Conservation (phyloP, 2,113 vertebrate species). For the Opisthocomus hoazin region DNA sequence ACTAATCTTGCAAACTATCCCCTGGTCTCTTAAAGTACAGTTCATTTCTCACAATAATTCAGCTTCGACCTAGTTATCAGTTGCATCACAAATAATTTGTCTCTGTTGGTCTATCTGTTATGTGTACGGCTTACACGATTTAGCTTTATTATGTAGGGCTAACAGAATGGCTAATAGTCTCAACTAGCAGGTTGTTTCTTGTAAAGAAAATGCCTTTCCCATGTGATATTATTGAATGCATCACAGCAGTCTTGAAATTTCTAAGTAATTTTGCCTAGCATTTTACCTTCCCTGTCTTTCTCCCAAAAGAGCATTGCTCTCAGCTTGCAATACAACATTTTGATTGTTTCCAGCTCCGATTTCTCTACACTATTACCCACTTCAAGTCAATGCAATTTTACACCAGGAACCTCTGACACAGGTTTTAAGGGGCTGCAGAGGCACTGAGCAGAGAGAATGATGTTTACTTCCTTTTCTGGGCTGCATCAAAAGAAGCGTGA, state of each 20-base stretch:
- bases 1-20: background rate
- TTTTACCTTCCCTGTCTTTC: constrained; percentile 18
- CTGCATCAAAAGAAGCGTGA: too few species aligned
- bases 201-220: background rate
- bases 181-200: constrained; percentile 1
- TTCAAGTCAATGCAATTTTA: constrained; percentile 17
- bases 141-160: constrained; percentile 5
- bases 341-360: background rate
- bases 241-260: constrained; percentile 14
- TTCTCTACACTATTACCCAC: background rate
- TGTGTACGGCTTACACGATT: constrained; percentile 1
- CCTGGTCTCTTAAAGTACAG: background rate
- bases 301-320: background rate
- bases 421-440: background rate
- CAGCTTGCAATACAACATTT: background rate
- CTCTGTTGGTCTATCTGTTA: constrained; percentile 15
- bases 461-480: background rate
- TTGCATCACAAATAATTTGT: constrained; percentile 47
- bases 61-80: background rate
- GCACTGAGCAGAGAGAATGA: background rate
- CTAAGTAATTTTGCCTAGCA: background rate
- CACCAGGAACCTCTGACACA: background rate
- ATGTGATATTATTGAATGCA: background rate
- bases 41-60: constrained; percentile 25
- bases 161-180: constrained; percentile 22